Evolutionary conservation across 2,888 invertebrate genomes (phyloP).

Genomic region (Lepas anatifera): DNA sequence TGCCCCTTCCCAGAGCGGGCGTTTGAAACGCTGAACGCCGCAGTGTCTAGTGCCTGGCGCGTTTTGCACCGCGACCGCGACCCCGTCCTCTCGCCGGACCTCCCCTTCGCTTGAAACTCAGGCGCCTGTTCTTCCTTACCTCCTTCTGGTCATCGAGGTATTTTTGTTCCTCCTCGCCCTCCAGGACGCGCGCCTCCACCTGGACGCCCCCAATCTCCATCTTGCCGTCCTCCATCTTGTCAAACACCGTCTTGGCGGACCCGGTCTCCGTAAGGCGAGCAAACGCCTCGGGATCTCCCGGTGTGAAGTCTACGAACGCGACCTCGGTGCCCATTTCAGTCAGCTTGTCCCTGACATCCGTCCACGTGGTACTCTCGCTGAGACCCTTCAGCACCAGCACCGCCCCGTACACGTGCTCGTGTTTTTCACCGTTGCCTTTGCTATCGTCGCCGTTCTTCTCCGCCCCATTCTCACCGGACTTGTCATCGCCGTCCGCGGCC

Average conservation of each 20-base stretch:
- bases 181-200: slow-evolving; percentile 44
- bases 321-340: slow-evolving; percentile 32
- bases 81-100: slow-evolving; percentile 22
- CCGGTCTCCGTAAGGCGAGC: slow-evolving; percentile 57
- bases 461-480: slow-evolving; percentile 38
- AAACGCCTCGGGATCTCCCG: slow-evolving; percentile 59
- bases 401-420: slow-evolving; percentile 24
- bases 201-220: slow-evolving; percentile 38
- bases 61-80: slow-evolving; percentile 19
- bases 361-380: slow-evolving; percentile 48
- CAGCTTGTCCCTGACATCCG: slow-evolving; percentile 59
- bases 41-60: neutral
- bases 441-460: slow-evolving; percentile 27
- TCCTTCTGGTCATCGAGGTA: slow-evolving; percentile 29
- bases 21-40: neutral
- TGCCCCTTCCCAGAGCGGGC: neutral
- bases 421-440: slow-evolving; percentile 30
- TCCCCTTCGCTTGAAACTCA: slow-evolving; percentile 9
- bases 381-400: slow-evolving; percentile 39
- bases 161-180: slow-evolving; percentile 57
- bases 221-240: slow-evolving; percentile 33
- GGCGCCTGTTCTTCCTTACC: slow-evolving; percentile 4
- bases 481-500: slow-evolving; percentile 41
- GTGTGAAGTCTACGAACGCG: slow-evolving; percentile 61
- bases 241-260: slow-evolving; percentile 45